These are phyloP conservation scores for Cantharis rufa DNA, from an alignment of 2,888 invertebrate species.

Conservation along the genomic window DNA sequence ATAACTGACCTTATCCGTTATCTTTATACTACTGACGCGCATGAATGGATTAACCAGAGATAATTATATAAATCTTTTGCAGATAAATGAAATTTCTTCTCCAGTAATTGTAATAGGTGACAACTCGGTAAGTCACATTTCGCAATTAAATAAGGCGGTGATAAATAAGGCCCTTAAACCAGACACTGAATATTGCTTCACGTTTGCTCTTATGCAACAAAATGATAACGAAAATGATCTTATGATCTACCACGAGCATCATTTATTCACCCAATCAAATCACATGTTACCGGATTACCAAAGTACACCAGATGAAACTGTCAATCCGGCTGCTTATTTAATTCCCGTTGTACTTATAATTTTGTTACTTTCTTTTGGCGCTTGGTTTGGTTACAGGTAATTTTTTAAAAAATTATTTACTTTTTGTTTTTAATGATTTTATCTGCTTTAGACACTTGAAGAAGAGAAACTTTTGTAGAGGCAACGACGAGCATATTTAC, in stretches of 20 bases:
- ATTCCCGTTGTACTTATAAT: slow-evolving; percentile 13
- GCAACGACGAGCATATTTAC: slow-evolving; percentile 44
- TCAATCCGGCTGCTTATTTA: slow-evolving; percentile 15
- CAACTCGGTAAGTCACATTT: slow-evolving; percentile 5
- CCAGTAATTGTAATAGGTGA: slow-evolving; percentile 27
- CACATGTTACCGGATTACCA: background rate
- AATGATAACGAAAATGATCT: slow-evolving; percentile 44
- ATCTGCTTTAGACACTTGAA: slow-evolving; percentile 8
- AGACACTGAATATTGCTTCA: slow-evolving; percentile 47
- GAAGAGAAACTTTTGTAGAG: slow-evolving; percentile 15
- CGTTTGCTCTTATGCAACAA: slow-evolving; percentile 46
- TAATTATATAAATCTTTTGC: no score
- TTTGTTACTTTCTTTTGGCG: slow-evolving; percentile 7
- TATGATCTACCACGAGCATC: slow-evolving; percentile 47
- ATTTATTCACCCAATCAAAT: slow-evolving; percentile 14
- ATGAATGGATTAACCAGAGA: no score
- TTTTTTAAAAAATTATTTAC: background rate
- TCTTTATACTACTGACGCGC: no score
- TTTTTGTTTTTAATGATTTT: background rate
- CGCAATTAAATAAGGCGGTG: slow-evolving; percentile 18
- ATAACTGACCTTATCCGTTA: no score
- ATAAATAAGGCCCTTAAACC: slow-evolving; percentile 39
- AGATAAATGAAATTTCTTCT: slow-evolving; percentile 2
- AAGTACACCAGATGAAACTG: background rate
- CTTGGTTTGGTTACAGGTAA: slow-evolving; percentile 26